Base-by-base conservation (phyloP, 1,140 invertebrate species). In the Bradynema listronoti region DNA sequence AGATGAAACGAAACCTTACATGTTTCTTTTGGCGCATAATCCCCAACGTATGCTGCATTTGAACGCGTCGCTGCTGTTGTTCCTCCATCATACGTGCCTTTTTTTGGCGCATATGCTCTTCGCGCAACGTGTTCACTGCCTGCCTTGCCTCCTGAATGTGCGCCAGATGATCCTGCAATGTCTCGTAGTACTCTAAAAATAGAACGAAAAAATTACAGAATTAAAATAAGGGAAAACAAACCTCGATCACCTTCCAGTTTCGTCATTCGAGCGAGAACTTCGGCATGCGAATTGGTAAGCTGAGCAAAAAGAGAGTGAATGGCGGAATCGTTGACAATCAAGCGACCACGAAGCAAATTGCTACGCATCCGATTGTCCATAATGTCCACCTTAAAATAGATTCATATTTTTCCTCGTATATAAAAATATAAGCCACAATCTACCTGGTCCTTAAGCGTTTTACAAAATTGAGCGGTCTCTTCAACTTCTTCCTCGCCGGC, bases 311-410 rank as follows among this genome's bases (percentile, higher is more conserved):
- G 81, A 1, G 89, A 89, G 80, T 98, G 93, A 5, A 98, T 92
- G n/a, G 91, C 89, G 14, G 69, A 71, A 75, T 98, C 95, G 76
- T 92, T 94, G 22, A 91, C 87, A 68, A 98, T 95, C 4, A 88
- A 90, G 41, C 95, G 84, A 0, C 92, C 92, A 58, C 92, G 83
- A 54, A 88, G 89, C 0, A 91, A 91, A 79, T 98, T 95, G 55
- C 90, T 93, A 76, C 94, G 92, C 90, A 99, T 97, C 66, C 89
- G 85, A 80, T 97, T 98, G 5, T 95, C 89, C 83, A 98, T 97
- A 60, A 96, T 95, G 80, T 97, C 92, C 6, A 93, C 85, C 77
- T 91, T 88, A 43, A 78, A 39, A 39, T 39, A 11, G 11, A 11
- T 39, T 39, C 11, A 39, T 39, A 19, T 39, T 39, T 39, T 11